phyloP scores from a whole-genome alignment of 2,113 vertebrate species.

The Athene noctua region DNA sequence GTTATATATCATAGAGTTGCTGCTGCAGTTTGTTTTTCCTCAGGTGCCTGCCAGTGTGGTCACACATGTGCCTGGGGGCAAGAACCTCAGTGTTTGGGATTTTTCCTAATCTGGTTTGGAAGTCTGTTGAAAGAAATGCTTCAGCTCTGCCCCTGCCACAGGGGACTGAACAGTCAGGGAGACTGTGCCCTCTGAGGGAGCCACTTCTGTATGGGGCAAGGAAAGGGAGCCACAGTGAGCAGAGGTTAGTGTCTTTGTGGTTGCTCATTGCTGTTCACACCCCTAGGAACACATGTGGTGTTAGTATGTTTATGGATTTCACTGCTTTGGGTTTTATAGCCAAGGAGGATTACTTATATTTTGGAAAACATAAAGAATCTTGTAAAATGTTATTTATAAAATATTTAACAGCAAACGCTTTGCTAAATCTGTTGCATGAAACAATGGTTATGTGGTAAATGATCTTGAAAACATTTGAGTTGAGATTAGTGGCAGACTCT shows the following conservation, averaged over 20 bases:
- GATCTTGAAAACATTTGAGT: not conserved
- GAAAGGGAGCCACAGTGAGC: not conserved
- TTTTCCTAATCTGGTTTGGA: not conserved
- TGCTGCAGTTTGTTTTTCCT: not conserved
- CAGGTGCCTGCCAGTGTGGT: not conserved
- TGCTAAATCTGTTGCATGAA: not conserved
- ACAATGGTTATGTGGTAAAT: not conserved
- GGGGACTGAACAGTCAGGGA: too few species aligned
- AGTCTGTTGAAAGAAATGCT: not conserved
- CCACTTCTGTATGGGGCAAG: not conserved
- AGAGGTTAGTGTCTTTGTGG: not conserved
- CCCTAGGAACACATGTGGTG: accelerated
- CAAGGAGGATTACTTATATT: not conserved
- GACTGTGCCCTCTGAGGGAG: not conserved
- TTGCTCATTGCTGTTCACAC: not conserved
- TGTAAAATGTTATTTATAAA: not conserved
- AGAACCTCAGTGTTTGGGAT: not conserved
- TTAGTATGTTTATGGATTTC: not conserved
- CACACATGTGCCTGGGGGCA: not conserved
- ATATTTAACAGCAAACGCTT: not conserved
- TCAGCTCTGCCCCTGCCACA: not conserved
- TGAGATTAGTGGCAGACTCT: not conserved
- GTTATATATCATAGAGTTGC: not conserved
- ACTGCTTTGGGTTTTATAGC: not conserved
- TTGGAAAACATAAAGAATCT: not conserved